These are phyloP conservation scores for Drosophila pseudotalamancana DNA, from an alignment of 2,888 invertebrate genomes.

Conservation along the genomic window DNA sequence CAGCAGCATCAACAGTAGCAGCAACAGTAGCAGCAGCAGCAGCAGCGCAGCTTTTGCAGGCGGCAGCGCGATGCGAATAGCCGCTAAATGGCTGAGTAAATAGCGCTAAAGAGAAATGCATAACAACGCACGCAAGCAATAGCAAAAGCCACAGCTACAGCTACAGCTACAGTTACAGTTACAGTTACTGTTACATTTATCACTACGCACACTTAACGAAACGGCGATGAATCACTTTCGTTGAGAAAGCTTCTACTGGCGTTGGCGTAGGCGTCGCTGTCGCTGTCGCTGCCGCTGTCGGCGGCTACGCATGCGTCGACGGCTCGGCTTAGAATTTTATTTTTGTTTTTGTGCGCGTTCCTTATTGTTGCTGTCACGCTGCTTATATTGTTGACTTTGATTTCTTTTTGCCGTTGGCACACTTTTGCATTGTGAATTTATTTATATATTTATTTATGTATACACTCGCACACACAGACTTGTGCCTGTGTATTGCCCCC, in stretches of 20 bases:
- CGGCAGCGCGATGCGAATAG: slow-evolving; percentile 37
- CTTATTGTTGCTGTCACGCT: slow-evolving; percentile 14
- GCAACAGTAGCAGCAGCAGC: slow-evolving; percentile 5
- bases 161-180: neutral
- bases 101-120: slow-evolving; percentile 72
- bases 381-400: slow-evolving; percentile 50
- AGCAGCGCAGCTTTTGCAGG: slow-evolving; percentile 9
- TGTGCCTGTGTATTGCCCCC: neutral
- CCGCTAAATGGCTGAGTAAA: slow-evolving; percentile 54
- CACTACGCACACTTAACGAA: slow-evolving; percentile 37
- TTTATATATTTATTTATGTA: slow-evolving; percentile 27
- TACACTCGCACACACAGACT: slow-evolving; percentile 1
- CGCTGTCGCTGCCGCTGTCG: slow-evolving; percentile 5
- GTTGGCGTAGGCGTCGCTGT: slow-evolving; percentile 50
- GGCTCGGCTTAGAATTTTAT: slow-evolving; percentile 33
- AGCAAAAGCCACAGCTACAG: neutral
- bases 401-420: slow-evolving; percentile 73
- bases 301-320: slow-evolving; percentile 28
- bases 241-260: slow-evolving; percentile 73
- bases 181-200: slow-evolving; percentile 12
- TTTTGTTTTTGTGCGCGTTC: slow-evolving; percentile 17
- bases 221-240: slow-evolving; percentile 71
- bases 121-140: slow-evolving; percentile 38
- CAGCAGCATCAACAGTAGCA: slow-evolving; percentile 7
- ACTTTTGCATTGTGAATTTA: slow-evolving; percentile 50